Percentiles rank a stretch among this genome's conserved stretches.
These are phyloP conservation scores for Neoascia interrupta DNA, from an alignment of 2,888 invertebrate genomes.

Conservation along the genomic window DNA sequence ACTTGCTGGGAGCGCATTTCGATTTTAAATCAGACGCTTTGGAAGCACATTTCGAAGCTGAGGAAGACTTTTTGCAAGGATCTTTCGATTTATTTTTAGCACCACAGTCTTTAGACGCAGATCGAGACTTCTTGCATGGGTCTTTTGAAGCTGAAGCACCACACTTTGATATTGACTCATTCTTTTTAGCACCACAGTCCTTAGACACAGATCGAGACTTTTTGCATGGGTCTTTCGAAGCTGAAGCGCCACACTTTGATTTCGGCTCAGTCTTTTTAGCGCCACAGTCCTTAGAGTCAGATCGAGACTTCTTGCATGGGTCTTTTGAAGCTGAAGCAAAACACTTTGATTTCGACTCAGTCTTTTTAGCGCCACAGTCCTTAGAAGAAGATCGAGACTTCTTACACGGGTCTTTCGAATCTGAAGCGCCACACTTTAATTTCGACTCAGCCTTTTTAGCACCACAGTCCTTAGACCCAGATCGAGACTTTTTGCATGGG, in stretches of 20 bases:
- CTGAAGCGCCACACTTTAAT: not conserved
- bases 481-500: no score
- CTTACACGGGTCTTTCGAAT: not conserved
- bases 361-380: not conserved
- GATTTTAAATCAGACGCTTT: not conserved
- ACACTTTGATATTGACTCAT: not conserved
- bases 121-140: not conserved
- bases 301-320: no score
- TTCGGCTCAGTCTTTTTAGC: not conserved
- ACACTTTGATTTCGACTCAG: not conserved
- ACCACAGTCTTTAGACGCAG: not conserved
- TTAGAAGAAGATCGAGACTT: not conserved
- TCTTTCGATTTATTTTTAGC: not conserved
- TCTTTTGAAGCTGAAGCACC: not conserved
- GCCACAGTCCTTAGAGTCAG: no score
- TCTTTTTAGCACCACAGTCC: not conserved
- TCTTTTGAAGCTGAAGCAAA: not conserved
- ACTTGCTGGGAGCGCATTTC: not conserved
- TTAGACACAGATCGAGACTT: not conserved
- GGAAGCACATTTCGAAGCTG: constrained; percentile 2
- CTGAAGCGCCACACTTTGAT: not conserved
- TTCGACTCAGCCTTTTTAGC: no score
- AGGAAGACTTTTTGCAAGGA: constrained; percentile 4
- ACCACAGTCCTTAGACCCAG: no score
- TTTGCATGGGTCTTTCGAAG: not conserved